Evolutionary conservation across 2,797 vertebrate genomes (phyloP).

Genomic region (Odontamblyopus rebecca): DNA sequence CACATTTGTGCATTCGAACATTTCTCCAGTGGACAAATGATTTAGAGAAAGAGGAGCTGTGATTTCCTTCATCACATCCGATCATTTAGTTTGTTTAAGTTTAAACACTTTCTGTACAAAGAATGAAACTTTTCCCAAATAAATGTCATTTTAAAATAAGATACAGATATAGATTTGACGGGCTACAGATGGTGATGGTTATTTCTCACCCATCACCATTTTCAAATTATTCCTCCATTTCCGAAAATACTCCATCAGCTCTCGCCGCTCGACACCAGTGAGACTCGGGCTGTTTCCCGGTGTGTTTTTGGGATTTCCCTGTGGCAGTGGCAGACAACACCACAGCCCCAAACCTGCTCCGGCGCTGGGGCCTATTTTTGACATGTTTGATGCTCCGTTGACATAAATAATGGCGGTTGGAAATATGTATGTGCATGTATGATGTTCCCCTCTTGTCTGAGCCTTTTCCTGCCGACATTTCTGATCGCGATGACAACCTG

Average conservation of each 20-base stretch:
- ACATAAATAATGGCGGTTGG: constrained; percentile 79
- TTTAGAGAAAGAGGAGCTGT: too few species aligned
- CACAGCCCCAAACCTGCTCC: constrained; percentile 53
- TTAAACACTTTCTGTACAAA: background rate
- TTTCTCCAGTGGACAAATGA: too few species aligned
- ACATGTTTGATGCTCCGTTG: constrained; percentile 79
- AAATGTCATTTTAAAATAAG: background rate
- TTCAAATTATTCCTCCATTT: constrained; percentile 15
- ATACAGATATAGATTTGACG: background rate
- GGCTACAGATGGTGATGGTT: constrained; percentile 2
- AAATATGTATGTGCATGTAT: constrained; percentile 50
- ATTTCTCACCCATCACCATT: constrained; percentile 4
- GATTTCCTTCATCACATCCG: too few species aligned
- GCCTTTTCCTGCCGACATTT: constrained; percentile 77
- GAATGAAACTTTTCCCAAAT: background rate
- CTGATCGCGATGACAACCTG: constrained; percentile 84
- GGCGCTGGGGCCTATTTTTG: constrained; percentile 67
- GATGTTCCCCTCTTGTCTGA: constrained; percentile 74
- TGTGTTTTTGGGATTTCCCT: constrained; percentile 31
- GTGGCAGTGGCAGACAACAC: constrained; percentile 33
- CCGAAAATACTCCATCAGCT: constrained; percentile 33
- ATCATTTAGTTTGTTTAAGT: background rate
- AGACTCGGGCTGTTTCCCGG: constrained; percentile 1
- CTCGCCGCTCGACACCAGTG: constrained; percentile 20
- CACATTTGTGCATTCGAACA: too few species aligned